Base-by-base conservation (phyloP, 2,797 vertebrate species). In the Xiphophorus birchmanni region DNA sequence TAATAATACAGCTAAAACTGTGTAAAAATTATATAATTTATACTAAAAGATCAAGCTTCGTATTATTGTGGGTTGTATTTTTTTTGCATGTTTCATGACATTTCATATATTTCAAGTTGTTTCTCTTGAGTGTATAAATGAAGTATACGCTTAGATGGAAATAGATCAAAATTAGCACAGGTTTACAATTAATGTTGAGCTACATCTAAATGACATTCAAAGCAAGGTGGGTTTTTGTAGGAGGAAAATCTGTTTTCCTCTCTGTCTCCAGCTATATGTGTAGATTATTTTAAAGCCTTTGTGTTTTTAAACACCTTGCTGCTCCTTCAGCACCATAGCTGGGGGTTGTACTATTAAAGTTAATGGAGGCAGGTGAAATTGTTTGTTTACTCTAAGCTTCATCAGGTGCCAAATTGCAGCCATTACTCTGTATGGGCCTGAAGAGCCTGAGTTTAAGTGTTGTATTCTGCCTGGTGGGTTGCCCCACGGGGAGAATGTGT, bases 391-490 rank as follows among this genome's bases (percentile, higher is more conserved):
- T 40, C 82, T 71, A 35, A 77, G 89, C 89, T 86, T 92, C 87
- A 92, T 94, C 87, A 91, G 83, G 81, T 84, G 85, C 90, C 90
- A 94, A 91, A 93, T 93, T 93, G 84, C 84, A 69, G 77, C 86
- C 81, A 89, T 92, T 92, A 90, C 84, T 89, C 75, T 80, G 75
- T 54, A 78, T 80, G 58, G 82, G 76, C 86, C 84, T 83, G 80
- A 87, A 88, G 85, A 84, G 86, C 78, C 82, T 85, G 74, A 73
- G 87, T 92, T 85, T 91, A 95, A 92, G 92, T 93, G 92, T 88
- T 93, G 77, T 60, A 23, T 81, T 89, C 73, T 78, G 90, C 73
- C 82, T 87, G 86, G 82, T 56, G 40, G 54, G 52, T 74, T 17
- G 54, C 82, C 79, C 60, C 47, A 85, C 82, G 84, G 89, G 83